Evolutionary conservation across 2,797 vertebrate species (phyloP), one percentile per base, ranked within the genome.

Genomic region (Rhinatrema bivittatum): DNA sequence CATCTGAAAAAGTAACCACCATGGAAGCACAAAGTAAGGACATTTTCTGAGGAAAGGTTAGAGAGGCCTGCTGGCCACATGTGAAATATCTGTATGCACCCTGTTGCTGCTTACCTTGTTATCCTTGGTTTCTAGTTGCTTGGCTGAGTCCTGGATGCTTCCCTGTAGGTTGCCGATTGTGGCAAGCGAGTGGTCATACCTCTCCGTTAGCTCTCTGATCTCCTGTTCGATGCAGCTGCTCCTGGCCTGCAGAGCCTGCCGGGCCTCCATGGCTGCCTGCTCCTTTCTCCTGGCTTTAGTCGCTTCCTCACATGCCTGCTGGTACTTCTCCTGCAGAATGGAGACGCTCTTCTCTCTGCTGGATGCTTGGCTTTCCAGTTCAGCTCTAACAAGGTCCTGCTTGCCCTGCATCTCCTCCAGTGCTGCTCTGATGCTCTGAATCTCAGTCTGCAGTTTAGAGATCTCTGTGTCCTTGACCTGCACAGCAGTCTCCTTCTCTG

Each of bases 101-200:
- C n/a, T n/a, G n/a, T n/a, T n/a, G 2, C 50, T 44, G 2, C 50
- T 44, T 66, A 99, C 96, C 91, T 97, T 93, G 59, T 90, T 94
- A 62, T 99, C 95, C 74, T 98, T 99, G 13, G 87, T 82, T 56
- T 97, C 91, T 3, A 94, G 90, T 62, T 97, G 90, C 59, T 89
- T 83, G 2, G 91, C 83, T 2, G 94, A 98, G 0, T 77, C 81
- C 67, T 95, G 89, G 50, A 98, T 97, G 42, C 88, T 90, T 59
- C 66, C 89, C 78, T 99, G 91, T 26, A 99, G 71, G 11, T 93
- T 89, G 2, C 81, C 59, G 20, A 95, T 91, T 24, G 92, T 97
- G 1, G 59, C 56, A 46, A 95, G 62, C 0, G 91, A 94, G 25
- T 90, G 82, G 17, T 97, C 89, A 1, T 91, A 96, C 24, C 88